phyloP scores from a whole-genome alignment of 2,888 invertebrate genomes.

The Micoletzkya japonica region DNA sequence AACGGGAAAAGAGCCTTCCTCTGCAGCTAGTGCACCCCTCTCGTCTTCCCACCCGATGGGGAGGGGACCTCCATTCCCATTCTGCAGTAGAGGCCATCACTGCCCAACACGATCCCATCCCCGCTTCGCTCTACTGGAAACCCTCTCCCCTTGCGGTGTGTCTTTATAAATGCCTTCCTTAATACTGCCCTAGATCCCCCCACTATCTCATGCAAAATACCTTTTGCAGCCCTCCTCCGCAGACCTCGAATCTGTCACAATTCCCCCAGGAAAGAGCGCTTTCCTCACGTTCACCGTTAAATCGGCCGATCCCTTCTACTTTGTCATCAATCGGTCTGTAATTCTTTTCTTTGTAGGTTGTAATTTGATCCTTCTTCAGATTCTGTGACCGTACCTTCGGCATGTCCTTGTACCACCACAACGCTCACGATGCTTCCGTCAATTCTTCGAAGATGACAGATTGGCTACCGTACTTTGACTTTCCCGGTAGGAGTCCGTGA shows the following conservation, averaged over 20 bases:
- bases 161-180: background rate
- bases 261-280: constrained; percentile 41
- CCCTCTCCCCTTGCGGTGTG: constrained; percentile 22
- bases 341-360: background rate
- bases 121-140: constrained; percentile 48
- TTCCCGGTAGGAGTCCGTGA: constrained; percentile 8
- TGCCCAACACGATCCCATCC: constrained; percentile 39
- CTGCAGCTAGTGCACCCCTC: constrained; percentile 1
- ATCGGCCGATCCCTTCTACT: constrained; percentile 1
- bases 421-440: constrained; percentile 3
- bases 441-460: constrained; percentile 4
- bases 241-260: constrained; percentile 36
- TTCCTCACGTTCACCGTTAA: constrained; percentile 25
- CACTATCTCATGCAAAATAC: background rate
- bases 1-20: background rate
- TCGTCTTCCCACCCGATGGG: constrained; percentile 18
- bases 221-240: constrained; percentile 36
- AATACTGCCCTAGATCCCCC: background rate
- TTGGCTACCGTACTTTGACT: constrained; percentile 22
- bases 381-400: constrained; percentile 52
- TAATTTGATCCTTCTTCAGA: constrained; percentile 28
- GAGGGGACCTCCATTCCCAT: background rate
- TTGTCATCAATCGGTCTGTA: constrained; percentile 24
- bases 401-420: constrained; percentile 29
- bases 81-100: constrained; percentile 5